Evolutionary conservation across 2,797 vertebrate genomes (phyloP).

Genomic region (Hemibagrus guttatus): DNA sequence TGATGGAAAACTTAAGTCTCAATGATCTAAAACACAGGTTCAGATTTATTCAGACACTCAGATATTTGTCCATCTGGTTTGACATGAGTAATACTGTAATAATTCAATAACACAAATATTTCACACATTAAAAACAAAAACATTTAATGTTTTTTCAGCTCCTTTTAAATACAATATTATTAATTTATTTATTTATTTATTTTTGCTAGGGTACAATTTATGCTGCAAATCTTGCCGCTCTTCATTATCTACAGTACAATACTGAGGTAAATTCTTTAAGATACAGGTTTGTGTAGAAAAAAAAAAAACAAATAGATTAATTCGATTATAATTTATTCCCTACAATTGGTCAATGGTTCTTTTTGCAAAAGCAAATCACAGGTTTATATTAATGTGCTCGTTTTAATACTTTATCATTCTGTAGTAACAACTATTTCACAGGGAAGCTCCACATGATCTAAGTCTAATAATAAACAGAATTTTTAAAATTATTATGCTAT

Average conservation of each 20-base stretch:
- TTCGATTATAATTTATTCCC: no score
- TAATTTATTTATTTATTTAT: no score
- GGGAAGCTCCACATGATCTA: neutral
- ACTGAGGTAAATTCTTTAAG: neutral
- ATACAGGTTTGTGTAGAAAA: neutral
- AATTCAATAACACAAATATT: neutral
- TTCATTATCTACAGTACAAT: neutral
- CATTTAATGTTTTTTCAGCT: no score
- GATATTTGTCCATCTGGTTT: neutral
- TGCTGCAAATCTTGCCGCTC: neutral
- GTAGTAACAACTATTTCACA: neutral
- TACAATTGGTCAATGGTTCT: neutral
- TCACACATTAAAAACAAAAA: neutral
- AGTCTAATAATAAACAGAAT: neutral
- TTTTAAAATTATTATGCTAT: neutral
- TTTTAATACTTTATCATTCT: neutral
- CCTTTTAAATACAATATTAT: conserved; percentile 10
- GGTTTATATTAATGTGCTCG: neutral
- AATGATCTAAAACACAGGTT: neutral
- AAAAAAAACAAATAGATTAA: no score
- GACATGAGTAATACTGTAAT: neutral
- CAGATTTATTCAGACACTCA: neutral
- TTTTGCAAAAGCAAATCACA: neutral
- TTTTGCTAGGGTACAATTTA: neutral
- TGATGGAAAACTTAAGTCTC: neutral